phyloP scores from a whole-genome alignment of 2,888 invertebrate species.

The Hesperia comma region DNA sequence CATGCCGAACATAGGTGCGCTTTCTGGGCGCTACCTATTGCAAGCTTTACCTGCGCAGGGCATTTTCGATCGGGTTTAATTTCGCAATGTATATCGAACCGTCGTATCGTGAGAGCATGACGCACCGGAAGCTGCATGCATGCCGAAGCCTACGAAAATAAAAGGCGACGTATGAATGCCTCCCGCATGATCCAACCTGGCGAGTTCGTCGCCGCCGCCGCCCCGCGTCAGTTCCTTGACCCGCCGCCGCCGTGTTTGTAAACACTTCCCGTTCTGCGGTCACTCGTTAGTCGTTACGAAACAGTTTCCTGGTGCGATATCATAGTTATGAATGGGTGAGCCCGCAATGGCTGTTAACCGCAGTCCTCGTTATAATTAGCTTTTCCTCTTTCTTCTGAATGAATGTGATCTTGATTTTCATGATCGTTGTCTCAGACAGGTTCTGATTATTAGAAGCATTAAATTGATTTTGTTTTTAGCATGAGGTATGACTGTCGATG shows the following conservation, averaged over 20 bases:
- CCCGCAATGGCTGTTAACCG: neutral
- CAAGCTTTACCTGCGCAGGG: neutral
- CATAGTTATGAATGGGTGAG: constrained; percentile 21
- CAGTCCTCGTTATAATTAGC: neutral
- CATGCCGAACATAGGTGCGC: constrained; percentile 37
- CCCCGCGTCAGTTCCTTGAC: constrained; percentile 17
- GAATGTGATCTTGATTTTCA: no score
- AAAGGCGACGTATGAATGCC: constrained; percentile 27
- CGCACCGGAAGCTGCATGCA: constrained; percentile 47
- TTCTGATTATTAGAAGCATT: no score
- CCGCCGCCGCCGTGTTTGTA: constrained; percentile 18
- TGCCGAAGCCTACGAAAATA: constrained; percentile 39
- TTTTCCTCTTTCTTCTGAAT: no score
- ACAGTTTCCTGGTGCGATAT: constrained; percentile 12
- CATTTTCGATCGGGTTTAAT: neutral
- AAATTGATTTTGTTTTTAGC: no score
- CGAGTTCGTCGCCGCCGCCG: constrained; percentile 10
- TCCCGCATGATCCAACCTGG: constrained; percentile 25
- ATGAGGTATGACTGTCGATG: no score
- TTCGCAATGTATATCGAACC: constrained; percentile 26
- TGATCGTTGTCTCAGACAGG: no score
- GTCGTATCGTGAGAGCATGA: constrained; percentile 42
- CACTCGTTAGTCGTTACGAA: neutral
- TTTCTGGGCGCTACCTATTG: constrained; percentile 18
- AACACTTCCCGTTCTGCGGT: constrained; percentile 32